These are phyloP conservation scores for Megamerina dolium DNA, from an alignment of 2,888 invertebrate species.

Conservation along the genomic window DNA sequence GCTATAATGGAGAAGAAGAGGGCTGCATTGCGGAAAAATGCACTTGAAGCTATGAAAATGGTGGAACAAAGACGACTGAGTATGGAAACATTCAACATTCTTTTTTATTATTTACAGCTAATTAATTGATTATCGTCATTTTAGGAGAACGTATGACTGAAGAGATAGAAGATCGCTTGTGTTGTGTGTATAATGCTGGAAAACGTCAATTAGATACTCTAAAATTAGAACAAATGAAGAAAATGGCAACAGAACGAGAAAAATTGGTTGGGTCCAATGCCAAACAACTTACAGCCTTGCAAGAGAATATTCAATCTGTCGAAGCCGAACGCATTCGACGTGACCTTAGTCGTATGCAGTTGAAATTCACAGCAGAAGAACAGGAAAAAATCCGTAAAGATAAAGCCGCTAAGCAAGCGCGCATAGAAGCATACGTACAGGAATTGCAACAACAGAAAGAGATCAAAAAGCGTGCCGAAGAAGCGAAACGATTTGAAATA, in stretches of 20 bases:
- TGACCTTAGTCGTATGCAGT: constrained; percentile 51
- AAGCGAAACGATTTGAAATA: constrained; percentile 29
- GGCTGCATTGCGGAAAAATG: constrained; percentile 31
- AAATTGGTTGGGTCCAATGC: constrained; percentile 51
- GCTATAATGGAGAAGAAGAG: constrained; percentile 30
- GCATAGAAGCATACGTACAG: constrained; percentile 34
- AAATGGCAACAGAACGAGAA: constrained; percentile 48
- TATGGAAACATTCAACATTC: constrained; percentile 17
- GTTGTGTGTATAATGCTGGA: constrained; percentile 49
- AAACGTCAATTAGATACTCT: constrained; percentile 49
- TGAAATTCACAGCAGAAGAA: constrained; percentile 44
- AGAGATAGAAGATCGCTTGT: constrained; percentile 48
- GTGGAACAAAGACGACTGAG: constrained; percentile 35
- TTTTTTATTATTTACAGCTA: background rate
- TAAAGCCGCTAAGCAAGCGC: constrained; percentile 33
- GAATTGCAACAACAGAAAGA: constrained; percentile 33
- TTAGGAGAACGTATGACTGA: constrained; percentile 39
- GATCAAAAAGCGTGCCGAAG: constrained; percentile 21
- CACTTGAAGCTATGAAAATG: constrained; percentile 40
- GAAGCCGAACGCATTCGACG: constrained; percentile 53
- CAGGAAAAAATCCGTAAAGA: constrained; percentile 33
- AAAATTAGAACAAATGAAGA: constrained; percentile 39
- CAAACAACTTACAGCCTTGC: constrained; percentile 47
- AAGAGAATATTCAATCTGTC: constrained; percentile 46
- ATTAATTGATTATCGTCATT: too few species aligned